Conservation (phyloP, 2,888 invertebrate species). For the Gymnoscelis rufifasciata region DNA sequence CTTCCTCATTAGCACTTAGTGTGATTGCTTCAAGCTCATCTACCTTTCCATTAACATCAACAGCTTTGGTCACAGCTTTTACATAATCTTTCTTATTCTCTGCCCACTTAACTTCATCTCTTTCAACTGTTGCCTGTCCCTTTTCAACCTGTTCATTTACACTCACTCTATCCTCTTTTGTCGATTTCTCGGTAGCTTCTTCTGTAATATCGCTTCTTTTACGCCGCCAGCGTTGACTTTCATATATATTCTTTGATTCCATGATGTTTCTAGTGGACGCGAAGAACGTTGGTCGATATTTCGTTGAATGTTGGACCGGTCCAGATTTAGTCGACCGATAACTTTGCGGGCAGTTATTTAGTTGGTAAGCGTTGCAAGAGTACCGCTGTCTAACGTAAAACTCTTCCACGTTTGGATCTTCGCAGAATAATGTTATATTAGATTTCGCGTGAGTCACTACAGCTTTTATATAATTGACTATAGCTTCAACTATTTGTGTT, state of each 20-base stretch:
- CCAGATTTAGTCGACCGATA: conserved; percentile 47
- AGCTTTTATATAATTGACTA: conserved; percentile 37
- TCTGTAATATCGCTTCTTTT: neutral
- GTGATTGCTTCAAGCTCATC: no score
- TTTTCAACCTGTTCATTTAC: neutral
- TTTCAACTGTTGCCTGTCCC: no score
- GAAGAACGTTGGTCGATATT: conserved; percentile 41
- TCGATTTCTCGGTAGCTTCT: neutral
- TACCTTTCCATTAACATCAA: no score
- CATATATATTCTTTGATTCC: neutral
- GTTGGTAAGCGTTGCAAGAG: conserved; percentile 11
- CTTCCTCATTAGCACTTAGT: no score
- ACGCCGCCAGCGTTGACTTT: neutral
- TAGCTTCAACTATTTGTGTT: conserved; percentile 38
- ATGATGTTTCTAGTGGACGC: conserved; percentile 38
- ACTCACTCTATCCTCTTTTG: neutral
- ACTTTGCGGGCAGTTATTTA: conserved; percentile 31
- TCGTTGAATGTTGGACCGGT: conserved; percentile 36
- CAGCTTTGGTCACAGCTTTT: no score
- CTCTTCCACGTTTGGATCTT: conserved; percentile 34
- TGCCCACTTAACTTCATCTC: no score
- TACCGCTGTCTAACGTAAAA: conserved; percentile 23
- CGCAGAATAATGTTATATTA: conserved; percentile 51
- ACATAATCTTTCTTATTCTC: no score
- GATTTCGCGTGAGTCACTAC: conserved; percentile 39